A percentile compares a stretch with the other conserved stretches of the same genome.
phyloP scores from a whole-genome alignment of 2,888 invertebrate species.

The Morpho achilles region DNA sequence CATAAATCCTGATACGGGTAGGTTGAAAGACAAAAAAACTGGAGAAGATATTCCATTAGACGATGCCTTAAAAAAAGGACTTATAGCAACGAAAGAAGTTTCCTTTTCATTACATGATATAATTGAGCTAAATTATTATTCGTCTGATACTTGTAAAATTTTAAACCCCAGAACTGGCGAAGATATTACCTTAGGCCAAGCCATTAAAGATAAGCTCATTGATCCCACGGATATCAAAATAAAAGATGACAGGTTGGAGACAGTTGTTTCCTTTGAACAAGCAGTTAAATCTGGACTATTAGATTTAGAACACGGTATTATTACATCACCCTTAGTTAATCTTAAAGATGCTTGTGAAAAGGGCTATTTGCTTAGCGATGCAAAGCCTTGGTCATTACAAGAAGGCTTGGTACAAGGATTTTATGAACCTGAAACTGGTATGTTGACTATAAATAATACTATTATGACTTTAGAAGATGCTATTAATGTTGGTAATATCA shows the following conservation, averaged over 20 bases:
- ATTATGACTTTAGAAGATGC: conserved; percentile 86
- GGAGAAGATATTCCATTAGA: conserved; percentile 84
- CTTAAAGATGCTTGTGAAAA: conserved; percentile 89
- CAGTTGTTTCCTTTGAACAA: conserved; percentile 82
- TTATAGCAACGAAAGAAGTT: conserved; percentile 85
- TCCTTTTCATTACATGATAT: conserved; percentile 86
- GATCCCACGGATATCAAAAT: conserved; percentile 86
- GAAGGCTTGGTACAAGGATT: conserved; percentile 90
- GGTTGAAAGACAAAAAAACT: conserved; percentile 85
- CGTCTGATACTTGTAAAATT: conserved; percentile 85
- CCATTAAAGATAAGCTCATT: conserved; percentile 84
- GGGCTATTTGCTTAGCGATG: conserved; percentile 88
- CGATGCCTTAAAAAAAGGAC: conserved; percentile 83
- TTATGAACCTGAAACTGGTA: conserved; percentile 87
- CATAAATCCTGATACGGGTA: conserved; percentile 84
- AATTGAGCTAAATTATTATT: conserved; percentile 87
- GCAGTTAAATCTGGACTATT: conserved; percentile 85
- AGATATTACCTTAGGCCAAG: conserved; percentile 86
- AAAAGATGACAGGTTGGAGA: conserved; percentile 84
- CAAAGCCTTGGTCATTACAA: conserved; percentile 89
- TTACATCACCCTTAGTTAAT: conserved; percentile 84
- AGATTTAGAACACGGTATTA: conserved; percentile 83
- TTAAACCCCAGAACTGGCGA: conserved; percentile 88
- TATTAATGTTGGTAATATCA: conserved; percentile 86
- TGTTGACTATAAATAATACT: conserved; percentile 83